Conservation (phyloP, 2,797 vertebrate species). For the Brachyrhaphis roseni region DNA sequence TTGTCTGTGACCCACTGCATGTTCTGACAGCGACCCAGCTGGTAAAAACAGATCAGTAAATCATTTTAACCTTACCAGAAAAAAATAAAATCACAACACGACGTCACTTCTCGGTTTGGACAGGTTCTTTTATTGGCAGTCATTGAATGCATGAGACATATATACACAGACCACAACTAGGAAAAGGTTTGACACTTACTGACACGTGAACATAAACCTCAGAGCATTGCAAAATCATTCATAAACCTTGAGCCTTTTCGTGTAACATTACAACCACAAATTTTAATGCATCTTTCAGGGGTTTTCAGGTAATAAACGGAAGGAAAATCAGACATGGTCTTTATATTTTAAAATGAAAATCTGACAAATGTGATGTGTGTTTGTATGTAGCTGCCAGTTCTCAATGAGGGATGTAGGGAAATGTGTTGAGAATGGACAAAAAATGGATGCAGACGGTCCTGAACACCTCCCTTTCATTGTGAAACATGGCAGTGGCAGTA, state of each 20-base stretch:
- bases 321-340: not conserved
- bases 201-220: not conserved
- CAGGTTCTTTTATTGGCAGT: constrained; percentile 74
- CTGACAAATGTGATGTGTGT: not conserved
- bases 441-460: too few species aligned
- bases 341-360: not conserved
- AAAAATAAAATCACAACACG: constrained; percentile 21
- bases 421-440: not conserved
- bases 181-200: constrained; percentile 42
- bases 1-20: constrained; percentile 20
- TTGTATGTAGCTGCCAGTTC: constrained; percentile 1
- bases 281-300: not conserved
- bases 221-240: not conserved
- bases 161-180: constrained; percentile 57
- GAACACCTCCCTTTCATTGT: not conserved
- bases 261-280: not conserved
- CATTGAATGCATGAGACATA: constrained; percentile 60
- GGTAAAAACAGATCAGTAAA: not conserved
- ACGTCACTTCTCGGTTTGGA: constrained; percentile 30
- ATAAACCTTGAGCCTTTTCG: not conserved
- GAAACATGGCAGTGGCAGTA: not conserved
- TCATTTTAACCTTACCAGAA: not conserved
- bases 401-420: not conserved
- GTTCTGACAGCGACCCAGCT: constrained; percentile 34
- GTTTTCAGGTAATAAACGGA: not conserved